Evolutionary conservation across 2,888 invertebrate species (phyloP).

Genomic region (Xylophagus ater): DNA sequence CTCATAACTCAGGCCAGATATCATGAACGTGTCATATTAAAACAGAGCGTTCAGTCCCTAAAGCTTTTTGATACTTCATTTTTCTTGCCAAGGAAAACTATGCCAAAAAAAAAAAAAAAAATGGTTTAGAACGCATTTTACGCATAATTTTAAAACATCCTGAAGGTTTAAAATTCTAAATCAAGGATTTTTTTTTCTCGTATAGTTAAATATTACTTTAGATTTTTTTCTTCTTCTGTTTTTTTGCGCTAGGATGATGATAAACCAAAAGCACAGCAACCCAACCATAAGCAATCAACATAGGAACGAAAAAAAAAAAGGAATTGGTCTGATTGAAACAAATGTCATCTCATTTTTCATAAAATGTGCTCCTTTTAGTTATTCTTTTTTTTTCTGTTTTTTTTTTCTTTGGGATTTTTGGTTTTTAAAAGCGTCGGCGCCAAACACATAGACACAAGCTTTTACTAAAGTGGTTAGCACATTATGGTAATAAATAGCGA

Average conservation of each 20-base stretch:
- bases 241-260: not conserved
- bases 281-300: not conserved
- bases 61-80: not conserved
- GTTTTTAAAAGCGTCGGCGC: conserved; percentile 18
- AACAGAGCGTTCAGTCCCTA: not conserved
- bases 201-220: not conserved
- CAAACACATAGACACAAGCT: conserved; percentile 14
- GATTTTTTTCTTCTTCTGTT: not conserved
- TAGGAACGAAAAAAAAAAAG: not conserved
- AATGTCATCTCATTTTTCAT: conserved; percentile 18
- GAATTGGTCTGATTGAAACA: conserved; percentile 16
- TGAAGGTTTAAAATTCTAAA: too few species aligned
- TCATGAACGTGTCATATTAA: not conserved
- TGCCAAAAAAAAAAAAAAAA: too few species aligned
- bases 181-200: not conserved
- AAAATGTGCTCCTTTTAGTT: conserved; percentile 6
- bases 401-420: not conserved
- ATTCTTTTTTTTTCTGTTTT: not conserved
- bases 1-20: not conserved
- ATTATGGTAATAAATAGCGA: conserved; percentile 18
- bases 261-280: not conserved
- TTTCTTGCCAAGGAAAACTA: too few species aligned
- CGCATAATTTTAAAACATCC: too few species aligned
- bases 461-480: conserved; percentile 18
- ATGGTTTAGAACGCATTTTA: too few species aligned